Base-by-base conservation (phyloP, 1,140 invertebrate genomes). In the Brachionus rotundiformis region DNA sequence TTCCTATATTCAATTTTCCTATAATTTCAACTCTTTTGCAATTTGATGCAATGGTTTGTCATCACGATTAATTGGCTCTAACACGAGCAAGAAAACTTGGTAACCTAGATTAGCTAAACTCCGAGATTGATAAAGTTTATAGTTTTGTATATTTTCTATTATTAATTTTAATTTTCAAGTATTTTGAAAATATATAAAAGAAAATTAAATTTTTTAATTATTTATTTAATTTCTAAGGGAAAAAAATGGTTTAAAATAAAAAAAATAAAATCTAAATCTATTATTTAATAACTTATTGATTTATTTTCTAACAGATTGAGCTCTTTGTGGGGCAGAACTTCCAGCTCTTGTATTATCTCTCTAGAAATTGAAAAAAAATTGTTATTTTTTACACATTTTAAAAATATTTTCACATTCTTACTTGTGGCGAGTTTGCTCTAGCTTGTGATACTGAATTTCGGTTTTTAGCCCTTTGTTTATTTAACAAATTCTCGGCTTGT, bases 391-490 rank as follows among this genome's bases (percentile, higher is more conserved):
- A 19, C n/a, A n/a, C n/a, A n/a, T n/a, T n/a, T n/a, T n/a, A n/a
- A n/a, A n/a, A n/a, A n/a, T n/a, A n/a, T n/a, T n/a, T n/a, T 7
- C 8, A 2, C 23, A 6, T 19, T 8, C 0, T 7, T 54, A 54
- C 47, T 54, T 54, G 47, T 19, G 47, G 47, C 2, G 47, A 54
- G 19, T 54, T 54, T 19, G n/a, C 2, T 54, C 47, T 54, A 0
- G 47, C 47, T 54, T 54, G 47, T 19, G 47, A 54, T 19, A 54
- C 47, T 19, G 93, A 93, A 89, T 95, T 94, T 88, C 94, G 94
- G 84, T 91, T 91, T 91, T 96, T 98, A 87, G 95, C 95, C 86
- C 97, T 94, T 91, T 98, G 93, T 91, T 98, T 98, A 89, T 93
- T 93, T 86, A 99, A 93, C 83, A 94, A 93, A 89, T 97, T 95